Conservation (phyloP, 2,113 vertebrate species). For the Stegastes partitus region DNA sequence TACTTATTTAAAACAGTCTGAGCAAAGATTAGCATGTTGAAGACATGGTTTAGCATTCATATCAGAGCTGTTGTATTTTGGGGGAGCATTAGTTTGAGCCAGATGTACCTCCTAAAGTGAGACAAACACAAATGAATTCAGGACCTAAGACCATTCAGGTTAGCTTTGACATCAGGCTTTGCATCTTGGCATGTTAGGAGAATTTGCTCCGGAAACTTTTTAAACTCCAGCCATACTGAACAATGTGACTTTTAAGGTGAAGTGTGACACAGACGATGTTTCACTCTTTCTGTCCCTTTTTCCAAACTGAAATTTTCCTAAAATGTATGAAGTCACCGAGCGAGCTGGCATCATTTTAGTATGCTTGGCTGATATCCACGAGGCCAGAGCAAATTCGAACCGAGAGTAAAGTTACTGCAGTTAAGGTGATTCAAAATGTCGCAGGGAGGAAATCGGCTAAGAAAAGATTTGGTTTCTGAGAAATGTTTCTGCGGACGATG, state of each 20-base stretch:
- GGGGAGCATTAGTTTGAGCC: neutral
- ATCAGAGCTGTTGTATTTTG: neutral
- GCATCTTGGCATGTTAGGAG: constrained; percentile 74
- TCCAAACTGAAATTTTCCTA: constrained; percentile 4
- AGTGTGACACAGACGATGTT: constrained; percentile 4
- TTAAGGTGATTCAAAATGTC: constrained; percentile 60
- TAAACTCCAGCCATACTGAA: neutral
- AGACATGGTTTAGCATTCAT: neutral
- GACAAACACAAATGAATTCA: too few species aligned
- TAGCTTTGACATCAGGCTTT: constrained; percentile 51
- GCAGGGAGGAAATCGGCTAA: neutral
- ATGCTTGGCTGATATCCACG: neutral
- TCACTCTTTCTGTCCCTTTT: constrained; percentile 21
- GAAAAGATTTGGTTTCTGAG: neutral
- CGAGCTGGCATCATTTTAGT: constrained; percentile 12
- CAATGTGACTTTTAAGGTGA: neutral
- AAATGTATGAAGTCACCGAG: neutral
- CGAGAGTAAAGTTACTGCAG: constrained; percentile 45
- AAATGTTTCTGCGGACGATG: constrained; percentile 7
- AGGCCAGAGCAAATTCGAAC: constrained; percentile 71
- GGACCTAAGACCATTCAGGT: neutral
- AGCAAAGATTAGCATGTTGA: too few species aligned
- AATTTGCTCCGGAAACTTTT: constrained; percentile 76
- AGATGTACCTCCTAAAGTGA: neutral
- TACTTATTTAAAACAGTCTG: neutral